Conservation (phyloP, 2,113 vertebrate genomes). For the Malaclemys terrapin region DNA sequence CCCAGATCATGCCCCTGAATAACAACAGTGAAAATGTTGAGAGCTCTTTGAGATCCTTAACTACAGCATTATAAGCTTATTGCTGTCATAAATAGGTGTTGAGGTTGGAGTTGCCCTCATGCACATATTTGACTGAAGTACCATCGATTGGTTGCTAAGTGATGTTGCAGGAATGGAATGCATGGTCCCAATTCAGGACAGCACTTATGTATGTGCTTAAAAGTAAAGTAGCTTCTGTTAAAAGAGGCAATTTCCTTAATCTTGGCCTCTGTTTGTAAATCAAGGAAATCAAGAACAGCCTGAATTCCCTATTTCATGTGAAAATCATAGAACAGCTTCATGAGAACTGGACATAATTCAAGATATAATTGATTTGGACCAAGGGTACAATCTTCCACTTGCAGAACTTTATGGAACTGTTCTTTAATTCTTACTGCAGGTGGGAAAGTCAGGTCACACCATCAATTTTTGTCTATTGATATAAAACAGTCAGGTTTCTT, state of each 20-base stretch:
- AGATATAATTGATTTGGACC: neutral
- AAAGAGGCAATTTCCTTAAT: neutral
- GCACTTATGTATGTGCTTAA: neutral
- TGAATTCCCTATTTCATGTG: neutral
- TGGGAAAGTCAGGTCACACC: slow-evolving; percentile 30
- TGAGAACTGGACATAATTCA: neutral
- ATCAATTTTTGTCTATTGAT: slow-evolving; percentile 15
- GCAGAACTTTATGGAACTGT: neutral
- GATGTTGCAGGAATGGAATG: neutral
- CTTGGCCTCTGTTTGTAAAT: neutral
- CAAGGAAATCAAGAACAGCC: neutral
- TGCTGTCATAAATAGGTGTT: neutral
- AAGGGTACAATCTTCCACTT: neutral
- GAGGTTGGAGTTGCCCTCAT: too few relatives aligned
- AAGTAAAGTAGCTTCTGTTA: neutral
- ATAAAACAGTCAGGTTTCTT: slow-evolving; percentile 27
- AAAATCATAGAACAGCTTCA: neutral
- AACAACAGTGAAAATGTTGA: neutral
- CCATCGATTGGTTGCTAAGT: neutral
- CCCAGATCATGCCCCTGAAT: neutral
- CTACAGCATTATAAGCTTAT: neutral
- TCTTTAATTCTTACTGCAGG: slow-evolving; percentile 24
- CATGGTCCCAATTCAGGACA: neutral
- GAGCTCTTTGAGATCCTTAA: neutral
- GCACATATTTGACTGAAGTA: too few relatives aligned